Evolutionary conservation across 2,888 invertebrate genomes (phyloP).

Genomic region (Andrena dorsata): DNA sequence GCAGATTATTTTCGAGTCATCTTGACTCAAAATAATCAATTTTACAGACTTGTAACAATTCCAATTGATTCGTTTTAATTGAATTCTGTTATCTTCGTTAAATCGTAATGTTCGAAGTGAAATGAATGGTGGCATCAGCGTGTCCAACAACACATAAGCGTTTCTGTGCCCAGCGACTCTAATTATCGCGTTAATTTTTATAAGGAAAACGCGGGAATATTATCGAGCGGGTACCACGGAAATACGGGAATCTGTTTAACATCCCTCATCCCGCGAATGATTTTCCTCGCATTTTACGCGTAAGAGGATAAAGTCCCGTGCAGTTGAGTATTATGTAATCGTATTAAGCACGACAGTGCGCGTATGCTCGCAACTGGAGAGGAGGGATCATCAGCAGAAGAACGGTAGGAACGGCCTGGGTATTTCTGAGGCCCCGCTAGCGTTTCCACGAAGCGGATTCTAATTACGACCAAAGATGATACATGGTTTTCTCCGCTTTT

Average conservation of each 20-base stretch:
- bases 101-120: not conserved
- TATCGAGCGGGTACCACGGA: not conserved
- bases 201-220: not conserved
- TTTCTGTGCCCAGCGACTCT: not conserved
- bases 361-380: constrained; percentile 35
- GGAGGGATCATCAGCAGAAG: constrained; percentile 57
- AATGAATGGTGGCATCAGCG: not conserved
- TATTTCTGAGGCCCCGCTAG: constrained; percentile 66
- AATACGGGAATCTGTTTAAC: constrained; percentile 10
- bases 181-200: not conserved
- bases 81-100: no score
- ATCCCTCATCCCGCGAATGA: constrained; percentile 35
- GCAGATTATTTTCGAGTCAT: no score
- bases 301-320: constrained; percentile 57
- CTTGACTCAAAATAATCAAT: no score
- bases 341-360: constrained; percentile 56
- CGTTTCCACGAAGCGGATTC: constrained; percentile 78
- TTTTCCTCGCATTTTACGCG: constrained; percentile 48
- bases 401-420: constrained; percentile 35
- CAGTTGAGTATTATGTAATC: constrained; percentile 62
- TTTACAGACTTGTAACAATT: no score
- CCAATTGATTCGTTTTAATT: no score
- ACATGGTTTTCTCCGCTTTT: constrained; percentile 65
- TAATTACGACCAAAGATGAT: constrained; percentile 76
- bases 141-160: no score